These are phyloP conservation scores for Herpetotheres cachinnans DNA, from an alignment of 2,113 vertebrate species.

Conservation along the genomic window DNA sequence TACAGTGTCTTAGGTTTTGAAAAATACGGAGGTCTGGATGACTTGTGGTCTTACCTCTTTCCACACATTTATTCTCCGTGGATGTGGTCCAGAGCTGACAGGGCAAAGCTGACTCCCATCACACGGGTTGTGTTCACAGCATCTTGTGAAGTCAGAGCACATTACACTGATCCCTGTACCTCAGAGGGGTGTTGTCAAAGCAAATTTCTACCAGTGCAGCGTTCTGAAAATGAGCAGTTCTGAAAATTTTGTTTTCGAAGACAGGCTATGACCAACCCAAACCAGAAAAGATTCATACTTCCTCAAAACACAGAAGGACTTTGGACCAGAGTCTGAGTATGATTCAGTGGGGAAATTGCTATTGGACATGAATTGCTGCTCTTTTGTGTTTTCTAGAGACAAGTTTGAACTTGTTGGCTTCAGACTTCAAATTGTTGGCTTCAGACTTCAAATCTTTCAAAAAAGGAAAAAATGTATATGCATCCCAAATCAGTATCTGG, in stretches of 20 bases:
- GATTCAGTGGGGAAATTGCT: conserved; percentile 10
- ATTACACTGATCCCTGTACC: not conserved
- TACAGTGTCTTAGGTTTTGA: not conserved
- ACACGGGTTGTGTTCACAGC: not conserved
- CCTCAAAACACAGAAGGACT: not conserved
- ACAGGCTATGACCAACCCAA: not conserved
- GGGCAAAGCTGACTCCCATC: not conserved
- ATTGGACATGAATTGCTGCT: not conserved
- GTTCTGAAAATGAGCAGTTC: conserved; percentile 27
- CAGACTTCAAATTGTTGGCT: not conserved
- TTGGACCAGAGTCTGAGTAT: not conserved
- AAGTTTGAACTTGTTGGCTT: not conserved
- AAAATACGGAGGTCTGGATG: not conserved
- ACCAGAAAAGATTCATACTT: not conserved
- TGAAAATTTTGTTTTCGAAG: conserved; percentile 10
- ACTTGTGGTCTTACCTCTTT: not conserved
- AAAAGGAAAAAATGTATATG: not conserved
- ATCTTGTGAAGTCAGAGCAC: not conserved
- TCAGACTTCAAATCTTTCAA: not conserved
- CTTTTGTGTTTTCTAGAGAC: not conserved
- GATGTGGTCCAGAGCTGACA: not conserved
- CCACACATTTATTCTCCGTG: not conserved
- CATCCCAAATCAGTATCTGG: not conserved
- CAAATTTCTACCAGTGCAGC: not conserved
- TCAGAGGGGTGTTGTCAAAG: conserved; percentile 46